Base-by-base conservation (phyloP, 2,888 invertebrate species). In the Luperina testacea region DNA sequence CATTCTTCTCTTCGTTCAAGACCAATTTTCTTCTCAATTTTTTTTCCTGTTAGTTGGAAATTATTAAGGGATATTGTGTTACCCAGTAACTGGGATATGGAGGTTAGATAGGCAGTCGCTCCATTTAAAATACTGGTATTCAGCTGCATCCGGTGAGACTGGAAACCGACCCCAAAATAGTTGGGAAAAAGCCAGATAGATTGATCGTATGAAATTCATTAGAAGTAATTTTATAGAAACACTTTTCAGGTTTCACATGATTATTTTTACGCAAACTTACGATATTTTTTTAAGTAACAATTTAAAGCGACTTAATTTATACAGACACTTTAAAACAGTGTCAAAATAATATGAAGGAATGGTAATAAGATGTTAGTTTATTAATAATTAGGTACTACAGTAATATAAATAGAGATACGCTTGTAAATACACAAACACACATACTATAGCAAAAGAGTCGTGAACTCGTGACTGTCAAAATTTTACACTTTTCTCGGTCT, bases 181-280 rank as follows among this genome's bases (percentile, higher is more conserved):
- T 61, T 61, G 61, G 27, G 17, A 7, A 61, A 27, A 61, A 3
- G 13, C 57, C 1, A n/a, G 3, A n/a, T 0, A 24, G 11, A 57
- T 57, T n/a, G 57, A 59, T 11, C 11, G 11, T 59, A n/a, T 1
- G 11, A 59, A n/a, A 59, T 61, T 15, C 6, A 27, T 27, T 15
- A 27, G 27, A 38, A 32, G 53, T 53, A 51, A 51, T 38, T 63
- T 69, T 63, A 53, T 61, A 48, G n/a, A 1, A 48, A n/a, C 48
- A 80, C 63, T 3, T 63, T 15, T 68, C n/a, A 24, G 61, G 53
- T 11, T 83, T 68, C 83, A 27, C 17, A 24, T 17, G 38, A 45
- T 65, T 20, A 17, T 48, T 20, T 32, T 57, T 32, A 20, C 9
- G 24, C 7, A 27, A 15, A 3, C 13, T 24, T 42, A 17, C 4